A percentile compares a stretch with the other conserved stretches of the same genome.
phyloP scores from a whole-genome alignment of 2,888 invertebrate species.

The Crioceris asparagi region DNA sequence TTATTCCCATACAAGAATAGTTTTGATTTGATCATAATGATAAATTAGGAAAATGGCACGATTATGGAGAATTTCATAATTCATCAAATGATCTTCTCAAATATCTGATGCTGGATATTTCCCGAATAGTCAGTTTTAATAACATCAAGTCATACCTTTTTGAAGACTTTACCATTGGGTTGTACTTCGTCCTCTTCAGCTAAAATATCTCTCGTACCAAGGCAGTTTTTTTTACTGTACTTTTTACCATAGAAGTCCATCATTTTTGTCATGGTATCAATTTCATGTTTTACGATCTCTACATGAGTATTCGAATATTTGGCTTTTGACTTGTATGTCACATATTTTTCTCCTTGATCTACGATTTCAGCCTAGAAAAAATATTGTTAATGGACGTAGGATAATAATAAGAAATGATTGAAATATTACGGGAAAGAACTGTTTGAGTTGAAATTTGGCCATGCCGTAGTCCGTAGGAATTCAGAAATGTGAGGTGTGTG shows the following conservation, averaged over 20 bases:
- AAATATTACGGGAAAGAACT: too few species aligned
- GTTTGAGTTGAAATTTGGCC: too few species aligned
- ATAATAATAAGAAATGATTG: too few species aligned
- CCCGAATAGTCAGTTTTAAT: neutral
- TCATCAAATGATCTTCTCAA: too few species aligned
- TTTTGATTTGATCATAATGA: too few species aligned
- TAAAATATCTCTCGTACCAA: slow-evolving; percentile 80
- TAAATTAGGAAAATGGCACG: too few species aligned
- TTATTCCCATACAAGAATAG: too few species aligned
- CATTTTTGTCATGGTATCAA: slow-evolving; percentile 71
- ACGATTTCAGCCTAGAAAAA: slow-evolving; percentile 9
- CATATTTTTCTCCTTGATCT: slow-evolving; percentile 14
- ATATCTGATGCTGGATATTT: too few species aligned
- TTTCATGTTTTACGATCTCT: slow-evolving; percentile 58
- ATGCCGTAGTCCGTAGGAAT: too few species aligned
- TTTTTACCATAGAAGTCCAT: slow-evolving; percentile 63
- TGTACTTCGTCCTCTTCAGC: slow-evolving; percentile 89
- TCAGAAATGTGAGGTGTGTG: too few species aligned
- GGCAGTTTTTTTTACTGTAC: slow-evolving; percentile 60
- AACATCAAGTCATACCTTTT: slow-evolving; percentile 58
- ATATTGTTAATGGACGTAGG: too few species aligned
- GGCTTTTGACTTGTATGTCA: slow-evolving; percentile 64
- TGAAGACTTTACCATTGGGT: slow-evolving; percentile 84
- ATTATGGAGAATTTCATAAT: too few species aligned
- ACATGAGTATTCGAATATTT: slow-evolving; percentile 57